Percentiles rank a stretch among this genome's conserved stretches.
Conservation (phyloP, 2,888 invertebrate genomes). For the Andrena hattorfiana region DNA sequence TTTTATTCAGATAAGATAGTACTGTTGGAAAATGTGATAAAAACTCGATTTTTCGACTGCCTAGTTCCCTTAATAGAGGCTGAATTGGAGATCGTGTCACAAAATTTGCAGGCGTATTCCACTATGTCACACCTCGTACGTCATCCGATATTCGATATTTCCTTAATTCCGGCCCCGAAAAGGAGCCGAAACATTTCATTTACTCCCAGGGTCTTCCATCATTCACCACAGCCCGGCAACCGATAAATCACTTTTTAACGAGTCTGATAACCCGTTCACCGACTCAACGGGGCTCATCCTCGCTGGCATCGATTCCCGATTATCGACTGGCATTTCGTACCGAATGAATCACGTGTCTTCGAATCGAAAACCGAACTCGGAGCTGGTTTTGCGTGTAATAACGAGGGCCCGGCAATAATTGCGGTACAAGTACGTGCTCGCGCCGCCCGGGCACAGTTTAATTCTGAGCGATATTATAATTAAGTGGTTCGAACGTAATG, state of each 20-base stretch:
- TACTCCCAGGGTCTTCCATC: constrained; percentile 1
- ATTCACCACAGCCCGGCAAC: constrained; percentile 2
- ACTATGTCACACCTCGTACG: background rate
- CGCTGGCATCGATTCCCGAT: constrained; percentile 60
- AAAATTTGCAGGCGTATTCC: too few species aligned
- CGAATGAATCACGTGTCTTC: constrained; percentile 57
- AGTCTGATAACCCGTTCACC: constrained; percentile 54
- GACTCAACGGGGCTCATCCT: constrained; percentile 35
- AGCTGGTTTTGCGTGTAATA: constrained; percentile 78
- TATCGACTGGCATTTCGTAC: constrained; percentile 51
- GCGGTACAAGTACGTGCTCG: constrained; percentile 84
- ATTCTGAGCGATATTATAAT: constrained; percentile 84
- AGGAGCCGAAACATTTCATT: constrained; percentile 36
- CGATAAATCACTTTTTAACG: constrained; percentile 61
- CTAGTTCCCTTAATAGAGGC: too few species aligned
- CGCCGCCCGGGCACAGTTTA: constrained; percentile 84
- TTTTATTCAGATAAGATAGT: too few species aligned
- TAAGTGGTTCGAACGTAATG: constrained; percentile 84
- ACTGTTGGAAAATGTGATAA: too few species aligned
- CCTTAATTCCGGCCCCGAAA: constrained; percentile 28
- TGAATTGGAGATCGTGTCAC: too few species aligned
- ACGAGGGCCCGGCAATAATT: constrained; percentile 80
- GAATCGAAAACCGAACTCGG: constrained; percentile 59
- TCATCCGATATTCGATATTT: constrained; percentile 35
- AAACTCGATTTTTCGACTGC: too few species aligned